Percentiles rank a stretch among this genome's conserved stretches.
Conservation (phyloP, 2,113 vertebrate species). For the Alexandromys fortis region DNA sequence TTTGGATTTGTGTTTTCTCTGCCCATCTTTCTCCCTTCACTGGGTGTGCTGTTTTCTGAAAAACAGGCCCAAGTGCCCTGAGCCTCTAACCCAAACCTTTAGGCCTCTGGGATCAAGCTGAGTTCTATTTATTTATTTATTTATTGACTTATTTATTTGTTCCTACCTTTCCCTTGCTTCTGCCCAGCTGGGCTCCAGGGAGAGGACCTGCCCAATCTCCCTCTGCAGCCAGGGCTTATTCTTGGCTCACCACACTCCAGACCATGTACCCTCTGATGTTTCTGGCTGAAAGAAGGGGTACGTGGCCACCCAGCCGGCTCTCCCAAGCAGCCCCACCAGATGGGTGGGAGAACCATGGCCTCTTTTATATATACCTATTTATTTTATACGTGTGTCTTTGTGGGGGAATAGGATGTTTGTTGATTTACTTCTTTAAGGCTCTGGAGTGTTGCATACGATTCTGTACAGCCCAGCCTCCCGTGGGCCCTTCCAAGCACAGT, state of each 20-base stretch:
- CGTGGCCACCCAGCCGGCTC: neutral
- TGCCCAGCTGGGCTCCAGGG: neutral
- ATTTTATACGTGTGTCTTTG: conserved; percentile 70
- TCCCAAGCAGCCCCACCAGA: neutral
- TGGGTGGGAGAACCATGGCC: neutral
- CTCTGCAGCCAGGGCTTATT: neutral
- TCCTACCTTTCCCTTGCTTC: neutral
- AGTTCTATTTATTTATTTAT: conserved; percentile 72
- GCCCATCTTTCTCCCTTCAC: conserved; percentile 34
- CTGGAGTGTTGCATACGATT: conserved; percentile 67
- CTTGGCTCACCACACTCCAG: neutral
- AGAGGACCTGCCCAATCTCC: neutral
- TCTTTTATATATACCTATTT: conserved; percentile 65
- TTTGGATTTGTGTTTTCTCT: conserved; percentile 31
- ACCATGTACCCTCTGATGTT: neutral
- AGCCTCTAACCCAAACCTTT: conserved; percentile 55
- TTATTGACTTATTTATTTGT: conserved; percentile 55
- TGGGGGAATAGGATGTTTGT: conserved; percentile 63
- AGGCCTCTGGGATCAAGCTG: conserved; percentile 18
- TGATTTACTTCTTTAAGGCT: conserved; percentile 73
- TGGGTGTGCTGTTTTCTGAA: conserved; percentile 68
- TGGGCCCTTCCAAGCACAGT: conserved; percentile 42
- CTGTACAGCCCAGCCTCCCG: conserved; percentile 42
- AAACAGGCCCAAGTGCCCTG: conserved; percentile 35
- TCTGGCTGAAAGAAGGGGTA: neutral